A percentile compares a stretch with the other conserved stretches of the same genome.
phyloP scores from a whole-genome alignment of 2,797 vertebrate species.

The Amblyraja radiata region DNA sequence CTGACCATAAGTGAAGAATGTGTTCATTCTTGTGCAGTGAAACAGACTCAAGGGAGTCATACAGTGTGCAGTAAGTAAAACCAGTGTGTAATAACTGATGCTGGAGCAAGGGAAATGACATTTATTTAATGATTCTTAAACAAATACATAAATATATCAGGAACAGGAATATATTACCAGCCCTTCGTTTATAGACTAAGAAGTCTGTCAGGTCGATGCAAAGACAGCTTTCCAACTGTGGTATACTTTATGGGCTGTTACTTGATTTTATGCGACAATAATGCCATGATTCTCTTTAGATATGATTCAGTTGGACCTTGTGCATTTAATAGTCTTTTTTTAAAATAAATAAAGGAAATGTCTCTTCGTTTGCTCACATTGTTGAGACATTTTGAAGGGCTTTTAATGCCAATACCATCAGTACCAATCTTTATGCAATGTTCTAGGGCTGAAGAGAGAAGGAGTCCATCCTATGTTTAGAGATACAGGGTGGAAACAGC shows the following conservation, averaged over 20 bases:
- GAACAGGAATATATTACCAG: conserved; percentile 50
- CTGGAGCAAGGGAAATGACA: conserved; percentile 63
- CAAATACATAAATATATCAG: conserved; percentile 57
- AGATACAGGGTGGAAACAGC: too few relatives aligned
- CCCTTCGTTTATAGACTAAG: conserved; percentile 50
- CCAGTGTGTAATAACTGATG: conserved; percentile 71
- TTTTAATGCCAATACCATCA: background rate
- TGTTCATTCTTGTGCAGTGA: conserved; percentile 66
- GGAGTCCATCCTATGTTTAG: too few relatives aligned
- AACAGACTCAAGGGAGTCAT: conserved; percentile 75
- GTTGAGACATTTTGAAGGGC: background rate
- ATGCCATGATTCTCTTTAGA: background rate
- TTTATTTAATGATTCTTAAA: conserved; percentile 64
- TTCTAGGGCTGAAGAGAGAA: too few relatives aligned
- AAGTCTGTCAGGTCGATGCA: conserved; percentile 42
- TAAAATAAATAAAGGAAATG: background rate
- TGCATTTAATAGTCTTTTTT: background rate
- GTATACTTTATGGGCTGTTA: background rate
- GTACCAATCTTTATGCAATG: too few relatives aligned
- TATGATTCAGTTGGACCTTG: background rate
- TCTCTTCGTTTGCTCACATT: too few relatives aligned
- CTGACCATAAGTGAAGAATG: conserved; percentile 69
- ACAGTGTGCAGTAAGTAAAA: conserved; percentile 65
- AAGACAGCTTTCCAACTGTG: background rate
- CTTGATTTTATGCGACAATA: conserved; percentile 18